phyloP scores from a whole-genome alignment of 2,797 vertebrate genomes.

The Hirundo rustica region DNA sequence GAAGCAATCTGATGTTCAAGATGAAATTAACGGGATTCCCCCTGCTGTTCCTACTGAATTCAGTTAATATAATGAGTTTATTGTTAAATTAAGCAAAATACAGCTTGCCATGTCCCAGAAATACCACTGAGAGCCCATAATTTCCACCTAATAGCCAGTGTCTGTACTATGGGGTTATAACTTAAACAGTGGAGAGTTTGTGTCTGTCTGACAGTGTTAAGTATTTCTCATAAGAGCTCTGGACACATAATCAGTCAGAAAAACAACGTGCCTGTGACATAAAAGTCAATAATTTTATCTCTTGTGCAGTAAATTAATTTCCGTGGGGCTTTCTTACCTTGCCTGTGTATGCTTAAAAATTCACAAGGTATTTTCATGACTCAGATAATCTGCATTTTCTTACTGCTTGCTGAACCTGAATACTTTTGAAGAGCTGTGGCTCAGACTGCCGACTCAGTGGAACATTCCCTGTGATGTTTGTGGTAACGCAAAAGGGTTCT shows the following conservation, averaged over 20 bases:
- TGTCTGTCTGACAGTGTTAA: neutral
- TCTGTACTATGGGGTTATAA: neutral
- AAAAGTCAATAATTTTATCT: neutral
- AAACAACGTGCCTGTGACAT: neutral
- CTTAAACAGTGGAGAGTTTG: neutral
- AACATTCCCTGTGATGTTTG: neutral
- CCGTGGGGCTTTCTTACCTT: neutral
- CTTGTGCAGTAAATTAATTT: neutral
- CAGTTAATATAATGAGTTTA: slow-evolving; percentile 74
- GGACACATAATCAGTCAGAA: neutral
- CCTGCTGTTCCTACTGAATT: slow-evolving; percentile 75
- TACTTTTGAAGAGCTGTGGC: neutral
- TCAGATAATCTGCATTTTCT: fast-evolving
- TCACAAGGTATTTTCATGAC: neutral
- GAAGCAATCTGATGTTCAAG: slow-evolving; percentile 64
- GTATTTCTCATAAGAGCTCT: neutral
- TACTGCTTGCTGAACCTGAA: neutral
- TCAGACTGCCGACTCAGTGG: neutral
- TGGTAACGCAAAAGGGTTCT: neutral
- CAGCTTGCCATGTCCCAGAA: slow-evolving; percentile 62
- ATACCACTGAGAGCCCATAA: slow-evolving; percentile 35
- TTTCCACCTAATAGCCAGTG: neutral
- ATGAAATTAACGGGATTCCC: slow-evolving; percentile 72
- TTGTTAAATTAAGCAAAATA: slow-evolving; percentile 76
- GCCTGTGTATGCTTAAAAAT: neutral